Evolutionary conservation across 2,797 vertebrate species (phyloP).

Genomic region (Echiichthys vipera): DNA sequence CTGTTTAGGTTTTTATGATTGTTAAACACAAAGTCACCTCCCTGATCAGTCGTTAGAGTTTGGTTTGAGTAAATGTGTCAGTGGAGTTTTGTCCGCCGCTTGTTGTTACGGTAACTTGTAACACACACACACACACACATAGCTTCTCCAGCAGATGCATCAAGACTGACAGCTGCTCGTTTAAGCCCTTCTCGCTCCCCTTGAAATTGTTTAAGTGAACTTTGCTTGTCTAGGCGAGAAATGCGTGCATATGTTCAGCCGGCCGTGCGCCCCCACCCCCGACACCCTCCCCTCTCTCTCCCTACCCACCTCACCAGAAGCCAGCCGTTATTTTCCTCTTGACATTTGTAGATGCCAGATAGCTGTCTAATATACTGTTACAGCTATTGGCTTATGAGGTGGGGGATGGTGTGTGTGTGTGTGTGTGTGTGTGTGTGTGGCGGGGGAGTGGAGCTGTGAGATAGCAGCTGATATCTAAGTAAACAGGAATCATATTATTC

Average conservation of each 20-base stretch:
- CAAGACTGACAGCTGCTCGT: slow-evolving; percentile 77
- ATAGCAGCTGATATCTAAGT: slow-evolving; percentile 93
- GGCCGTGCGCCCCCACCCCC: not conserved
- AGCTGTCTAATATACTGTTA: slow-evolving; percentile 88
- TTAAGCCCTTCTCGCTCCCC: slow-evolving; percentile 11
- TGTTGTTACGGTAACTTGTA: too few relatives aligned
- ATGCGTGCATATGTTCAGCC: slow-evolving; percentile 47
- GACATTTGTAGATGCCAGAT: slow-evolving; percentile 95
- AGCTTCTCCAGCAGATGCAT: slow-evolving; percentile 41
- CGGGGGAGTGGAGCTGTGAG: slow-evolving; percentile 73
- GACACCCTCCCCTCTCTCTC: too few relatives aligned
- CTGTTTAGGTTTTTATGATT: too few relatives aligned
- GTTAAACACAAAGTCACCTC: too few relatives aligned
- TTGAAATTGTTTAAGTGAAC: slow-evolving; percentile 71
- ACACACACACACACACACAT: slow-evolving; percentile 6
- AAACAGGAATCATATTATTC: slow-evolving; percentile 93
- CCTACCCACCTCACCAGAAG: slow-evolving; percentile 50
- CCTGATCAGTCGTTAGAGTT: too few relatives aligned
- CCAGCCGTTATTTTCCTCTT: slow-evolving; percentile 82
- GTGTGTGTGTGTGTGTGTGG: not conserved
- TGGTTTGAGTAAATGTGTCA: too few relatives aligned
- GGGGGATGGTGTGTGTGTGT: not conserved
- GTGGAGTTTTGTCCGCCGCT: too few relatives aligned
- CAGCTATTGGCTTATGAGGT: slow-evolving; percentile 86
- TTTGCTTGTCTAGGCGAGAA: slow-evolving; percentile 33